phyloP scores from a whole-genome alignment of 2,888 invertebrate species.

The Coelopa pilipes region DNA sequence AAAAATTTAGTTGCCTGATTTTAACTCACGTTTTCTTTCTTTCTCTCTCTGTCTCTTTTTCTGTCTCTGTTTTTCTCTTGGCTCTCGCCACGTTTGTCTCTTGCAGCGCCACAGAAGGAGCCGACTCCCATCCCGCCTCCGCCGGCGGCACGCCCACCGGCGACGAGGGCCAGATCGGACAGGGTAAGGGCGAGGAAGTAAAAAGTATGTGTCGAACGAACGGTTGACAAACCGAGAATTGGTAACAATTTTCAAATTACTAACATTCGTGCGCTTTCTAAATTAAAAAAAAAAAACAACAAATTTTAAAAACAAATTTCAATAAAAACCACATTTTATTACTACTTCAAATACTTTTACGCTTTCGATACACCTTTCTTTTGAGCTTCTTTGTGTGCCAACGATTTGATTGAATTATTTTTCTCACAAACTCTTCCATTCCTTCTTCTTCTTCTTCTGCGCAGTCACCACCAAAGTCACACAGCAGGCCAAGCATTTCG shows the following conservation, averaged over 20 bases:
- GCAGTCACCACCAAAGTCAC: slow-evolving; percentile 89
- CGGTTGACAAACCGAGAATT: slow-evolving; percentile 49
- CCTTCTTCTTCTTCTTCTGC: slow-evolving; percentile 26
- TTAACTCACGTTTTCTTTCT: neutral
- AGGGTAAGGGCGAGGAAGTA: slow-evolving; percentile 70
- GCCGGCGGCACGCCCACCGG: slow-evolving; percentile 79
- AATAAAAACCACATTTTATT: slow-evolving; percentile 11
- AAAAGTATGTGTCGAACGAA: slow-evolving; percentile 61
- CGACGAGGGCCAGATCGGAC: slow-evolving; percentile 82
- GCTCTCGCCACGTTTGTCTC: slow-evolving; percentile 40
- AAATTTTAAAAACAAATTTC: slow-evolving; percentile 9
- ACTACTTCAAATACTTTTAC: slow-evolving; percentile 31
- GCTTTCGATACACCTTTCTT: neutral
- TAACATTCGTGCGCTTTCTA: slow-evolving; percentile 32
- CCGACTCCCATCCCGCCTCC: slow-evolving; percentile 86
- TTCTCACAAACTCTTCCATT: neutral
- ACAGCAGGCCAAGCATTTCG: slow-evolving; percentile 89
- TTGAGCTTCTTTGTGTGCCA: neutral
- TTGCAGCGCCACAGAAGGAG: slow-evolving; percentile 87
- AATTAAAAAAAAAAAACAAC: slow-evolving; percentile 37
- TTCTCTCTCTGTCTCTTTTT: slow-evolving; percentile 30
- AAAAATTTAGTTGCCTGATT: slow-evolving; percentile 2
- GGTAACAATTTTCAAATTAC: slow-evolving; percentile 43
- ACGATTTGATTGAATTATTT: too few relatives aligned
- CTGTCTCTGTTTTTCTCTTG: too few relatives aligned